Percentiles rank a stretch among this genome's conserved stretches.
These are phyloP conservation scores for Acrossocheilus fasciatus DNA, from an alignment of 2,797 vertebrate species.

Conservation along the genomic window DNA sequence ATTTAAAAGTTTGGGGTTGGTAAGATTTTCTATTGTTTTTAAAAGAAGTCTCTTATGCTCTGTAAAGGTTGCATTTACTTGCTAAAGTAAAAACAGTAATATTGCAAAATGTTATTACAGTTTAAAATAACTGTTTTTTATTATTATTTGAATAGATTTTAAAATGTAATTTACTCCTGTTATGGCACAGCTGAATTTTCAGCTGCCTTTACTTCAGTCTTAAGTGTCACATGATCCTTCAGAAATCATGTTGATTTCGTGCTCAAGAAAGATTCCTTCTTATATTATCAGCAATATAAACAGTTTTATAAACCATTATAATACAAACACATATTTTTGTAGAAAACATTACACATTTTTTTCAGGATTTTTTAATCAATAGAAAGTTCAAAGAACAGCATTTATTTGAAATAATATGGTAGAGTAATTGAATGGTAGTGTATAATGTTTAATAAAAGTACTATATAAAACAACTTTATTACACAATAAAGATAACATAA, in stretches of 20 bases:
- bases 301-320: too few species aligned
- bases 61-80: not conserved
- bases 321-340: not conserved
- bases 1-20: not conserved
- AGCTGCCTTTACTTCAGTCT: not conserved
- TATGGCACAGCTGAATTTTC: not conserved
- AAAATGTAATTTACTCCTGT: not conserved
- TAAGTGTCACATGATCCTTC: not conserved
- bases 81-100: not conserved
- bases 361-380: not conserved
- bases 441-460: not conserved
- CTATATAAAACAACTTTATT: not conserved
- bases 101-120: not conserved
- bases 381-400: not conserved
- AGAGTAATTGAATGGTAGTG: not conserved
- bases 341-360: not conserved
- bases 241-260: not conserved
- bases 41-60: not conserved
- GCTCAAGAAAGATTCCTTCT: not conserved
- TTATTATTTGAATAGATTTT: not conserved
- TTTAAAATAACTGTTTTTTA: not conserved
- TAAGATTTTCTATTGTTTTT: not conserved
- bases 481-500: not conserved
- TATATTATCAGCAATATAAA: not conserved
- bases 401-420: not conserved